Evolutionary conservation across 2,888 invertebrate genomes (phyloP).

Genomic region (Amiota communis): DNA sequence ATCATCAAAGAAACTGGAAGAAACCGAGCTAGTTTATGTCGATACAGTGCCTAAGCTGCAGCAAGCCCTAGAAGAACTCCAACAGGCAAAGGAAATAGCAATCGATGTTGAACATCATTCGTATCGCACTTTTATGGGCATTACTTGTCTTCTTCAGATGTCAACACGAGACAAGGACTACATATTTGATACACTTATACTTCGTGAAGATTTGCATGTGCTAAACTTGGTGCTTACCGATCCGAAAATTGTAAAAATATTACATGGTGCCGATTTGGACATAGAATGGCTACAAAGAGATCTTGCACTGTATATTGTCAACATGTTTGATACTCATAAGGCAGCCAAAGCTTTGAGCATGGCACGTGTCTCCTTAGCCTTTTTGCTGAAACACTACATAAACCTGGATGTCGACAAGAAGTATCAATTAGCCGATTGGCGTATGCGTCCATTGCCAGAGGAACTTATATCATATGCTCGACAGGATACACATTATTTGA

Average conservation of each 20-base stretch:
- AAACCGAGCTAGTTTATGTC: conserved; percentile 81
- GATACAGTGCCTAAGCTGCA: conserved; percentile 79
- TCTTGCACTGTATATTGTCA: conserved; percentile 94
- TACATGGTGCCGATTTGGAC: conserved; percentile 93
- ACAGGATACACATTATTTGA: conserved; percentile 94
- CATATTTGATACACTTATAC: conserved; percentile 87
- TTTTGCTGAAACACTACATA: conserved; percentile 86
- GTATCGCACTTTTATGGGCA: conserved; percentile 92
- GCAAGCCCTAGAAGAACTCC: conserved; percentile 79
- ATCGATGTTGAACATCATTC: conserved; percentile 96
- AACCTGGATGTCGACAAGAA: conserved; percentile 87
- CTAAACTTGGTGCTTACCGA: conserved; percentile 94
- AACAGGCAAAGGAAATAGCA: conserved; percentile 82
- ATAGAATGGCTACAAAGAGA: conserved; percentile 96
- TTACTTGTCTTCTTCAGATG: conserved; percentile 96
- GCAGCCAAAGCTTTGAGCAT: conserved; percentile 85
- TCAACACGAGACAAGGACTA: conserved; percentile 88
- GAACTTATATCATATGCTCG: conserved; percentile 90
- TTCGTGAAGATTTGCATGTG: conserved; percentile 86
- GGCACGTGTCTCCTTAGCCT: conserved; percentile 82
- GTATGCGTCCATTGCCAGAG: conserved; percentile 89
- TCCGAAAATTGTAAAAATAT: conserved; percentile 90
- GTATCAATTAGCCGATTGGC: conserved; percentile 96
- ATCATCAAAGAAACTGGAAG: conserved; percentile 74
- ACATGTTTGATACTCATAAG: conserved; percentile 96